Evolutionary conservation across 2,113 vertebrate species (phyloP), one percentile per base, ranked within the genome.

Genomic region (Phylloscopus trochilus): DNA sequence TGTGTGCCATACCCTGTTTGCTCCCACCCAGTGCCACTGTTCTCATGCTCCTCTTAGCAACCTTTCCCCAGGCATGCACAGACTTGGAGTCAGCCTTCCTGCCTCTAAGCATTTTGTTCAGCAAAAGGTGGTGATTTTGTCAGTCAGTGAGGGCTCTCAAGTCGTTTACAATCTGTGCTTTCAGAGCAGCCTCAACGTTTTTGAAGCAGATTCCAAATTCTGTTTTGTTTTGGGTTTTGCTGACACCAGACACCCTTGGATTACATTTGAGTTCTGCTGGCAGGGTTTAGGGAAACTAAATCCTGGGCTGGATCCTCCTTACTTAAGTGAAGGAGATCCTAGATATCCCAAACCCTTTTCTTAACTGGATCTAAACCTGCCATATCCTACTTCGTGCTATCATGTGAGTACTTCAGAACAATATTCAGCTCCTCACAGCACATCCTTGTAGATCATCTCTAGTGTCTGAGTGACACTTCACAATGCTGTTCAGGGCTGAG

Each of bases 241-340:
- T 79, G 81, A 43, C 49, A 44, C 0, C 1, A 51, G 46, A 37
- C 1, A 23, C 19, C 27, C 44, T 68, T 2, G 0, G 14, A 88
- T 86, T 92, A 63, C 35, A 46, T 82, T 53, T 83, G 39, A 49
- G 26, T 67, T 77, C 20, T 27, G 41, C 51, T 77, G 44, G 46
- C 39, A 84, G 28, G 46, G 44, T 41, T 49, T 28, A 37, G 9
- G 35, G n/a, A 89, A 86, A 70, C 30, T 18, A 33, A 46, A 56
- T 28, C 31, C 46, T 86, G 22, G 31, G 37, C 37, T 77, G 37
- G n/a, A 79, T 44, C 20, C 28, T 44, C 68, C 51, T 64, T 37
- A 52, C 4, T 28, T 60, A 53, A 49, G 20, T 63, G 62, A 60
- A 87, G 70, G 59, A 76, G 39, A 59, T 35, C 16, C 22, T 17